Evolutionary conservation across 2,797 vertebrate genomes (phyloP).

Genomic region (Pitangus sulphuratus): DNA sequence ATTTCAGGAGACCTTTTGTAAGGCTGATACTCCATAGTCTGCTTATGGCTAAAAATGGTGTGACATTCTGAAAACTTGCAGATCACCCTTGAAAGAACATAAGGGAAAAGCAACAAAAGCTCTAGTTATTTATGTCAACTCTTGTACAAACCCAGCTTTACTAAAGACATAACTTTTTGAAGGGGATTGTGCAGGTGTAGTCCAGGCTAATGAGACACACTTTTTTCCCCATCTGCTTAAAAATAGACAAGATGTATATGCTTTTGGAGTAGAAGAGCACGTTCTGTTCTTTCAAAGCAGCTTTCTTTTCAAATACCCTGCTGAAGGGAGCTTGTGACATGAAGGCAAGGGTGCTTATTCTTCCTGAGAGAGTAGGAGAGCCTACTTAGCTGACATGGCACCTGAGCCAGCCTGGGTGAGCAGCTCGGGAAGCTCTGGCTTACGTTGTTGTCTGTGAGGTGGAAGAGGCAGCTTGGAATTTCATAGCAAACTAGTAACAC

Average conservation of each 20-base stretch:
- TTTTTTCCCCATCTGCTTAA: background rate
- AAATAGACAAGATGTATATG: background rate
- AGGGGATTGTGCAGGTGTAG: background rate
- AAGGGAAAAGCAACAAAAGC: background rate
- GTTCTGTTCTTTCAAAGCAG: background rate
- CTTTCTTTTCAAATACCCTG: background rate
- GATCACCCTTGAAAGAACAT: background rate
- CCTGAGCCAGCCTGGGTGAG: background rate
- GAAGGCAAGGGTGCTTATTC: background rate
- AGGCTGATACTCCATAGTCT: background rate
- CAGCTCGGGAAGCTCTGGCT: background rate
- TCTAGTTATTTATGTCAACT: background rate
- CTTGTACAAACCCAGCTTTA: background rate
- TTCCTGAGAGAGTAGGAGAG: background rate
- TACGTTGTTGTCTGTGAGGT: fast-evolving
- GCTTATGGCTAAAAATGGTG: background rate
- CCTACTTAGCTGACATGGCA: too few relatives aligned
- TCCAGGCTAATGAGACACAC: background rate
- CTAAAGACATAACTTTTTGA: background rate
- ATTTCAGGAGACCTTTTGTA: background rate
- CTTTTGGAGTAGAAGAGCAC: background rate
- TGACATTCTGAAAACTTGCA: background rate
- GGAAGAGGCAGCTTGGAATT: background rate
- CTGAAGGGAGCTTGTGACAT: background rate
- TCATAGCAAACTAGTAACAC: background rate